These are phyloP conservation scores for Sarcophaga bullata DNA, from an alignment of 1,140 invertebrate genomes.

Conservation along the genomic window DNA sequence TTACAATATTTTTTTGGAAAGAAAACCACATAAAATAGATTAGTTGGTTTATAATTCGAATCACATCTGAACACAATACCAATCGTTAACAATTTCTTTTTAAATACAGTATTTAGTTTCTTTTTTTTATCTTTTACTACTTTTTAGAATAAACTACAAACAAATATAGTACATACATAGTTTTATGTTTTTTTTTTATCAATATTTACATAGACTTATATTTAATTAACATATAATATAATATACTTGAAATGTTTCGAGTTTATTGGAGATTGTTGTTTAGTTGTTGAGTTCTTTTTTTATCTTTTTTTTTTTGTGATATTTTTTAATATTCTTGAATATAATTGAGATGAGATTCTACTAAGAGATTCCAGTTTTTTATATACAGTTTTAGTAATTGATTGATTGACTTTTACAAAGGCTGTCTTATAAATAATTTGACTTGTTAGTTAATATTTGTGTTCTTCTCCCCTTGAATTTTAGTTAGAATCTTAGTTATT, in stretches of 20 bases:
- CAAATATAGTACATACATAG: conserved; percentile 16
- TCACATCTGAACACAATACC: conserved; percentile 1
- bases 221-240: not conserved
- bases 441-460: conserved; percentile 8
- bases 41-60: not conserved
- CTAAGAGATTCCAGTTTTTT: not conserved
- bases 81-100: conserved; percentile 1
- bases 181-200: not conserved
- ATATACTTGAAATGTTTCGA: not conserved
- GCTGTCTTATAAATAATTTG: conserved; percentile 11
- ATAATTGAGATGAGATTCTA: not conserved
- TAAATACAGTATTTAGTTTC: not conserved
- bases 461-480: conserved; percentile 12
- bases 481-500: not conserved
- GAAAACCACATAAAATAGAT: conserved; percentile 4
- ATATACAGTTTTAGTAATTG: conserved; percentile 15
- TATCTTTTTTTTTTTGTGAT: not conserved
- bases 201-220: conserved; percentile 5
- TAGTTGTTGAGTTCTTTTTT: not conserved
- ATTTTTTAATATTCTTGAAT: not conserved
- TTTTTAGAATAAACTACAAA: not conserved
- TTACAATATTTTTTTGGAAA: not conserved
- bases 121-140: not conserved
- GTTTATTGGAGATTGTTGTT: not conserved
- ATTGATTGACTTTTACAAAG: not conserved